phyloP scores from a whole-genome alignment of 2,113 vertebrate genomes.

The Phylloscopus whistleri region DNA sequence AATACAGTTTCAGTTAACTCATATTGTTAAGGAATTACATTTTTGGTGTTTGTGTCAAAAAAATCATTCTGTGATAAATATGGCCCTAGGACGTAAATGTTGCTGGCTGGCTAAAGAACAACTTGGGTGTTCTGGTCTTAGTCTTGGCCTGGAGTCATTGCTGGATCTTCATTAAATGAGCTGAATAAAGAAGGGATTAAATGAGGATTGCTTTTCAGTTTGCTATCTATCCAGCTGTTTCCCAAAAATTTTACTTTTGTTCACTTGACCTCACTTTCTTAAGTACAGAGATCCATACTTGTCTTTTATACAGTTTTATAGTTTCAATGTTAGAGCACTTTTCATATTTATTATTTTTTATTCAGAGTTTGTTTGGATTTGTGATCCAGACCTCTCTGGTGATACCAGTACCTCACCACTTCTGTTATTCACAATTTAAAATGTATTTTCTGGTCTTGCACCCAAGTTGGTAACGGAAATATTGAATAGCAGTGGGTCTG shows the following conservation, averaged over 20 bases:
- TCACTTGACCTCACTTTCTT: background rate
- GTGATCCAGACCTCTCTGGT: background rate
- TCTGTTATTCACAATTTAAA: background rate
- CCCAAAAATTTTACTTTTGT: background rate
- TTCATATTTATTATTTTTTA: background rate
- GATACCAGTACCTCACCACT: background rate
- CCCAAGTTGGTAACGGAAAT: background rate
- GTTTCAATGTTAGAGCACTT: background rate
- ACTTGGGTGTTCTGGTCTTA: background rate
- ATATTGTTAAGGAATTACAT: background rate
- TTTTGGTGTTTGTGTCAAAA: background rate
- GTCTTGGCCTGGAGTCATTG: background rate
- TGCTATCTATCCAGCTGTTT: background rate
- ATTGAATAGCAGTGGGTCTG: background rate
- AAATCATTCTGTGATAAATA: background rate
- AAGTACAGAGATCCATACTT: background rate
- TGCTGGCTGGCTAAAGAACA: background rate
- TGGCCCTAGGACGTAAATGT: background rate
- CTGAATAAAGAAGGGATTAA: background rate
- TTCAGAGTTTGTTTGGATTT: background rate
- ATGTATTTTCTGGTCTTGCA: background rate
- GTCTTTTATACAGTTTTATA: background rate
- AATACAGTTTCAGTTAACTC: background rate
- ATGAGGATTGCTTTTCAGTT: background rate
- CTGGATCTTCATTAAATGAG: background rate